These are phyloP conservation scores for Pelecanus crispus DNA, from an alignment of 2,113 vertebrate species.

Conservation along the genomic window DNA sequence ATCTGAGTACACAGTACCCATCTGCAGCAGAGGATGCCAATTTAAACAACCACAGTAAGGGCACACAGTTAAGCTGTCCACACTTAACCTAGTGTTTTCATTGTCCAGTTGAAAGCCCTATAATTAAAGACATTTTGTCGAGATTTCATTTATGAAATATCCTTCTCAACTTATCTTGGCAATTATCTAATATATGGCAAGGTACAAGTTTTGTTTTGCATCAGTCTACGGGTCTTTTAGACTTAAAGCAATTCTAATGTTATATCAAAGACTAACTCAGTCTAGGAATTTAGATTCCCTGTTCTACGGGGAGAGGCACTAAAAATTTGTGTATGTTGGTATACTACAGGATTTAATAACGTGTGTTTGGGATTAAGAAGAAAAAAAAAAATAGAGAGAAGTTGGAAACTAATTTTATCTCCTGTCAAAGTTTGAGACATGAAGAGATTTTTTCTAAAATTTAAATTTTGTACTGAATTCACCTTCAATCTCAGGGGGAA, in stretches of 20 bases:
- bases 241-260: background rate
- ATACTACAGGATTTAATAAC: background rate
- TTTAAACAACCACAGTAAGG: background rate
- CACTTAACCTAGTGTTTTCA: background rate
- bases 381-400: background rate
- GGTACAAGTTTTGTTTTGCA: background rate
- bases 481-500: background rate
- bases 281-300: background rate
- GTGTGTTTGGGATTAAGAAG: background rate
- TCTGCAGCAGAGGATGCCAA: background rate
- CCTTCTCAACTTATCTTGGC: background rate
- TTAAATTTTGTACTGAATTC: background rate
- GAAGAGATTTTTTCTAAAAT: background rate
- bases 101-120: background rate
- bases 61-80: background rate
- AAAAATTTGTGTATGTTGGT: background rate
- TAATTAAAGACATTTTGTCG: background rate
- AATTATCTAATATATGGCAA: background rate
- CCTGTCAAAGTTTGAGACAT: background rate
- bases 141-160: background rate
- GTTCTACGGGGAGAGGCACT: background rate
- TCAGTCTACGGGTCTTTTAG: background rate
- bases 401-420: background rate
- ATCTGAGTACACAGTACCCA: background rate
- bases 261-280: background rate